phyloP scores from a whole-genome alignment of 1,140 invertebrate species.

The Drosophila azteca region DNA sequence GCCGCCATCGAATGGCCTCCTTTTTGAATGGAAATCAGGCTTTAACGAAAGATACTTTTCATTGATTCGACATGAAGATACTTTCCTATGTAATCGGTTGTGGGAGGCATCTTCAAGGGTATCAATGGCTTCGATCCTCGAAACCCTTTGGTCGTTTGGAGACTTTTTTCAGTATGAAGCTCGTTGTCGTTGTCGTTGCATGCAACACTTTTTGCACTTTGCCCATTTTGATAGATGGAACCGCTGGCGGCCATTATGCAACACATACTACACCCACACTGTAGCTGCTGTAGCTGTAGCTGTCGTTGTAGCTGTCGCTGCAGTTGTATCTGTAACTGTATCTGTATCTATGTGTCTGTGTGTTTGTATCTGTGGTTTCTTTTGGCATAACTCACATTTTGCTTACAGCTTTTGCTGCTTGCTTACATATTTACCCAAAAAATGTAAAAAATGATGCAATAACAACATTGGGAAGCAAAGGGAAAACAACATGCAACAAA shows the following conservation, averaged over 20 bases:
- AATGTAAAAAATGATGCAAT: slow-evolving; percentile 61
- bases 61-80: too few relatives aligned
- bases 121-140: slow-evolving; percentile 1
- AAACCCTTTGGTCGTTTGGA: neutral
- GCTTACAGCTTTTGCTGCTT: slow-evolving; percentile 28
- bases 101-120: neutral
- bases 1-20: too few relatives aligned
- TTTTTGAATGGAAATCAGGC: too few relatives aligned
- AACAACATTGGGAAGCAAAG: slow-evolving; percentile 56
- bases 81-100: too few relatives aligned
- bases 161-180: slow-evolving; percentile 52
- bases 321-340: slow-evolving; percentile 15
- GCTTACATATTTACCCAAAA: slow-evolving; percentile 73
- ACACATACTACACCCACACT: neutral
- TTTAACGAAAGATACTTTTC: too few relatives aligned
- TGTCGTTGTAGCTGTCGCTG: neutral
- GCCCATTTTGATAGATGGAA: slow-evolving; percentile 79
- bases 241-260: slow-evolving; percentile 75
- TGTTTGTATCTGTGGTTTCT: slow-evolving; percentile 30
- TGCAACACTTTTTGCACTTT: slow-evolving; percentile 70
- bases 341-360: slow-evolving; percentile 9
- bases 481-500: slow-evolving; percentile 45
- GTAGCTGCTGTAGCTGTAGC: neutral
- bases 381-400: slow-evolving; percentile 74
- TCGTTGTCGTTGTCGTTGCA: slow-evolving; percentile 53